phyloP scores from a whole-genome alignment of 2,113 vertebrate genomes.

The Antechinus flavipes region DNA sequence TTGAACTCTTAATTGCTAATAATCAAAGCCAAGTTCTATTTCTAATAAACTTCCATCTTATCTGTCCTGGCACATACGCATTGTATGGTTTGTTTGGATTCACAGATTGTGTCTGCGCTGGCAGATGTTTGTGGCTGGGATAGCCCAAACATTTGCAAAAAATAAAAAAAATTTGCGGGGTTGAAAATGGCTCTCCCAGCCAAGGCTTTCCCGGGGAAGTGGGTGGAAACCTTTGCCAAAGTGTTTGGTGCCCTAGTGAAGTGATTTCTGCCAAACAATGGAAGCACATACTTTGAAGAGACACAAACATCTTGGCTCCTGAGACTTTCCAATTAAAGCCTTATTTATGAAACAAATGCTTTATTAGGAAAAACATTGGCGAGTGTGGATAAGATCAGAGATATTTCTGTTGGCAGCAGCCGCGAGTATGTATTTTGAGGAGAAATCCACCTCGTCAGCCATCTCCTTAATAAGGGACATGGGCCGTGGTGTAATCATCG shows the following conservation, averaged over 20 bases:
- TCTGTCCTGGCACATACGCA: neutral
- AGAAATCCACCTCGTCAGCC: slow-evolving; percentile 25
- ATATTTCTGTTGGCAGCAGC: slow-evolving; percentile 56
- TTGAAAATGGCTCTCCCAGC: slow-evolving; percentile 31
- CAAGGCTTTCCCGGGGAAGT: slow-evolving; percentile 68
- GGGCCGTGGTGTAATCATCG: neutral
- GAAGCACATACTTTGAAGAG: slow-evolving; percentile 80
- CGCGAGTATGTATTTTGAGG: slow-evolving; percentile 58
- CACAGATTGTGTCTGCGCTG: neutral
- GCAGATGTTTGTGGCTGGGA: slow-evolving; percentile 62
- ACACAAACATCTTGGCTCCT: slow-evolving; percentile 75
- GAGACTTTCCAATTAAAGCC: slow-evolving; percentile 76
- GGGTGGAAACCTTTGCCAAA: slow-evolving; percentile 69
- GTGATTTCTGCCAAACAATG: slow-evolving; percentile 81
- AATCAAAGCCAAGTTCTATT: neutral
- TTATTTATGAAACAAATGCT: slow-evolving; percentile 79
- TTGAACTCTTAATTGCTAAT: neutral
- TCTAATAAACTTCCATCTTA: neutral
- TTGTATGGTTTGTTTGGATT: neutral
- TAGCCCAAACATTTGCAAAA: neutral
- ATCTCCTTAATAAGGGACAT: neutral
- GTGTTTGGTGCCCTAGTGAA: slow-evolving; percentile 76
- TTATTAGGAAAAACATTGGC: slow-evolving; percentile 66
- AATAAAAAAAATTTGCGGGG: neutral
- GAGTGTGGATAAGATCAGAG: slow-evolving; percentile 66